phyloP scores from a whole-genome alignment of 2,888 invertebrate species.

The Zhuqinia jingwanae region DNA sequence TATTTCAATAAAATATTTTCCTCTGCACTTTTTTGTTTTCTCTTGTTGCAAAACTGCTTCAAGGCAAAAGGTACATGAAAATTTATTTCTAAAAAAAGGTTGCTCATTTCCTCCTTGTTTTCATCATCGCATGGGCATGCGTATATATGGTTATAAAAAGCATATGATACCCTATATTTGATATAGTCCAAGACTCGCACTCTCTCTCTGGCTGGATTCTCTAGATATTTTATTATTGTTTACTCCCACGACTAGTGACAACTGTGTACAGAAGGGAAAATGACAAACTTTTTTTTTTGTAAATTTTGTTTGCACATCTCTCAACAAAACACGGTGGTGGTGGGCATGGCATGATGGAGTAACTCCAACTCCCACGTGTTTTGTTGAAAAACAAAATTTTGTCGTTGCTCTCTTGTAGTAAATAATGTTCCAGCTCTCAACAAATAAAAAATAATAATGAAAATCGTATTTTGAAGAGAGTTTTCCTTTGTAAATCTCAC shows the following conservation, averaged over 20 bases:
- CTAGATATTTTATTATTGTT: conserved; percentile 47
- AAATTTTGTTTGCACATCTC: conserved; percentile 41
- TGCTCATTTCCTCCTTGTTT: conserved; percentile 16
- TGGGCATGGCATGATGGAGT: background rate
- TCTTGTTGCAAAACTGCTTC: background rate
- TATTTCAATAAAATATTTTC: conserved; percentile 12
- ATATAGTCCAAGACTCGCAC: too few relatives aligned
- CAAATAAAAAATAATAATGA: background rate
- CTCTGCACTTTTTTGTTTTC: background rate
- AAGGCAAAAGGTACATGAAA: background rate
- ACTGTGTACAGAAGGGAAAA: conserved; percentile 47
- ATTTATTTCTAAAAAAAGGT: too few relatives aligned
- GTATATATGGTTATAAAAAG: too few relatives aligned
- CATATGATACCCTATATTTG: too few relatives aligned
- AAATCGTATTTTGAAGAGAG: too few relatives aligned
- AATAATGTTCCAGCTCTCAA: background rate
- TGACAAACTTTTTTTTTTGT: conserved; percentile 52
- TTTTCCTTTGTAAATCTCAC: background rate
- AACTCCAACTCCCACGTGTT: background rate
- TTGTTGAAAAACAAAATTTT: conserved; percentile 23
- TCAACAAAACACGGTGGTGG: conserved; percentile 13
- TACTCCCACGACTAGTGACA: conserved; percentile 46
- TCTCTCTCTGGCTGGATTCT: background rate
- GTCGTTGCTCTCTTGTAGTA: background rate
- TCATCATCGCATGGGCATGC: too few relatives aligned